Percentiles rank a stretch among this genome's conserved stretches.
phyloP scores from a whole-genome alignment of 2,888 invertebrate species.

The Terebella lapidaria region DNA sequence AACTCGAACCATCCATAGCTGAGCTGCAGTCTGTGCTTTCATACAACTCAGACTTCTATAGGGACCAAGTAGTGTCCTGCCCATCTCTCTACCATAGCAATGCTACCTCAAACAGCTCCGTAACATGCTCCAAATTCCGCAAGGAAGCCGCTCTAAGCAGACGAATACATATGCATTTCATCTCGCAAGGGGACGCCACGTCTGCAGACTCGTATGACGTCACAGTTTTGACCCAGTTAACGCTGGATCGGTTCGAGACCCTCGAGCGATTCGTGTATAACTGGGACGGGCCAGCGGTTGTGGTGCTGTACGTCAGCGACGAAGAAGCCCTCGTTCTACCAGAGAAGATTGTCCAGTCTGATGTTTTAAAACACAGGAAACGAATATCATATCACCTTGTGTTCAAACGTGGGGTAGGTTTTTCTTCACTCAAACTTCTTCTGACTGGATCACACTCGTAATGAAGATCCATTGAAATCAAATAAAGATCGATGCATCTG shows the following conservation, averaged over 20 bases:
- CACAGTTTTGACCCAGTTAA: constrained; percentile 1
- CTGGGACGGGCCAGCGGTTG: not conserved
- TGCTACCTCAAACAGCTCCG: too few relatives aligned
- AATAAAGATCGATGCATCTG: too few relatives aligned
- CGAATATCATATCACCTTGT: not conserved
- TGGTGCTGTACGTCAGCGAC: not conserved
- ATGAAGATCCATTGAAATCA: too few relatives aligned
- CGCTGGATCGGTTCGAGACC: constrained; percentile 1
- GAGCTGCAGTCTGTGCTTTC: too few relatives aligned
- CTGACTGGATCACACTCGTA: too few relatives aligned
- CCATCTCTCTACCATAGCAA: too few relatives aligned
- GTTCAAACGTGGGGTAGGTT: not conserved
- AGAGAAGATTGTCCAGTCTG: not conserved
- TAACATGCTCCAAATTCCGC: not conserved
- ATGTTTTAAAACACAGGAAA: not conserved
- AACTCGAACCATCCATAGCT: too few relatives aligned
- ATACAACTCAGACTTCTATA: too few relatives aligned
- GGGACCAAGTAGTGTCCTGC: too few relatives aligned
- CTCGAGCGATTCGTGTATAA: not conserved
- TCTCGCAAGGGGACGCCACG: not conserved
- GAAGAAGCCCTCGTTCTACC: not conserved
- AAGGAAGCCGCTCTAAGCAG: not conserved
- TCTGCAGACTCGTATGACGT: not conserved
- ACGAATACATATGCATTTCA: not conserved
- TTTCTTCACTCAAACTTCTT: too few relatives aligned